Conservation (phyloP, 2,797 vertebrate genomes). For the Bucorvus abyssinicus region DNA sequence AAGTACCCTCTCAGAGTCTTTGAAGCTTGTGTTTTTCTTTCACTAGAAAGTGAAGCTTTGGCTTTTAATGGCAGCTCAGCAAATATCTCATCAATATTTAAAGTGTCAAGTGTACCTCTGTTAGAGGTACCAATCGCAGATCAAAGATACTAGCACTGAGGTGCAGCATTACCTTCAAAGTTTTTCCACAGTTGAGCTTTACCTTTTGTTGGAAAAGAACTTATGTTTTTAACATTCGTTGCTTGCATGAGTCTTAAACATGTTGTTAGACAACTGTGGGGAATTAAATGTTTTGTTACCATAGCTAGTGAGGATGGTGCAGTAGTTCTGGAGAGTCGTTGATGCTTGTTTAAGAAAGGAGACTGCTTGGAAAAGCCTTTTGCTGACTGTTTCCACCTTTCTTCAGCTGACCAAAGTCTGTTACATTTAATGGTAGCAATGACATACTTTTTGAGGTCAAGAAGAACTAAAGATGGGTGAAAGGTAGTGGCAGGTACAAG, state of each 20-base stretch:
- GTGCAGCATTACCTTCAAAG: slow-evolving; percentile 60
- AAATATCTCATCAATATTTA: slow-evolving; percentile 76
- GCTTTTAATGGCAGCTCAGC: slow-evolving; percentile 69
- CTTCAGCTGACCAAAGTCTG: not conserved
- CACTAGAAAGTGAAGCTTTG: slow-evolving; percentile 57
- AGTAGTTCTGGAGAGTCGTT: not conserved
- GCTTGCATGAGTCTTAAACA: slow-evolving; percentile 21
- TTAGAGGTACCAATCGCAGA: slow-evolving; percentile 67
- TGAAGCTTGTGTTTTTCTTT: slow-evolving; percentile 65
- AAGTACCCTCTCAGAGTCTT: slow-evolving; percentile 65
- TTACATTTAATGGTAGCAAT: not conserved
- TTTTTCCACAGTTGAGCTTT: slow-evolving; percentile 53
- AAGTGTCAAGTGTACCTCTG: slow-evolving; percentile 70
- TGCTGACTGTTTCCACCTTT: not conserved
- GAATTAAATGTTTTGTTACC: slow-evolving; percentile 43
- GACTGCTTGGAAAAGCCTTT: not conserved
- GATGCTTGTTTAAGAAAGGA: not conserved
- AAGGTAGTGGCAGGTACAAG: not conserved
- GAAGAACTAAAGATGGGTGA: not conserved
- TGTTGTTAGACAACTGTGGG: slow-evolving; percentile 28
- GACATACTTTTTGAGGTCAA: not conserved
- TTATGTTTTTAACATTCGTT: slow-evolving; percentile 8
- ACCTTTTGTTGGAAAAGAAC: slow-evolving; percentile 40
- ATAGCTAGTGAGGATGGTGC: not conserved
- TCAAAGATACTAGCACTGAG: slow-evolving; percentile 60